phyloP scores from a whole-genome alignment of 2,888 invertebrate genomes.

The Micoletzkya japonica region DNA sequence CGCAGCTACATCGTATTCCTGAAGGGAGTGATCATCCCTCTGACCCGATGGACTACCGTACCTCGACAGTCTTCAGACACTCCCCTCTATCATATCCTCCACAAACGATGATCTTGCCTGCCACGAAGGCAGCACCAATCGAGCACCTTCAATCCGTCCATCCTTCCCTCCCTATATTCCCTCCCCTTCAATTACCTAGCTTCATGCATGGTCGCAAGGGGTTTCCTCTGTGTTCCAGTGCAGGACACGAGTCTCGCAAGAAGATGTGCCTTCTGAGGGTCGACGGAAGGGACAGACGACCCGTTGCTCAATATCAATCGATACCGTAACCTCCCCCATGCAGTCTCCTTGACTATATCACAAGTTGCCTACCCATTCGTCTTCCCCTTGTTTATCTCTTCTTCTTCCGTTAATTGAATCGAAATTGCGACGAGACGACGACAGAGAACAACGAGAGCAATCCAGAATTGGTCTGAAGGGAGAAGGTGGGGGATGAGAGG shows the following conservation, averaged over 20 bases:
- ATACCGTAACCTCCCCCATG: neutral
- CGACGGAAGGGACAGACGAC: neutral
- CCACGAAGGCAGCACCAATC: constrained; percentile 76
- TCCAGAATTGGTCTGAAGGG: constrained; percentile 66
- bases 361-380: constrained; percentile 25
- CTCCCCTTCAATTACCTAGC: constrained; percentile 64
- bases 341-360: too few relatives aligned
- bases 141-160: constrained; percentile 71
- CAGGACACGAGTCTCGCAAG: constrained; percentile 45
- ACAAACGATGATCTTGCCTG: constrained; percentile 77
- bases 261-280: constrained; percentile 32
- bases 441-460: constrained; percentile 73
- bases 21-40: constrained; percentile 29
- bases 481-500: too few relatives aligned
- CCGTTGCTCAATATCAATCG: neutral
- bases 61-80: constrained; percentile 73
- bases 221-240: constrained; percentile 57
- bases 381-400: constrained; percentile 39
- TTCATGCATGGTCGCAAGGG: constrained; percentile 72
- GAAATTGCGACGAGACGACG: constrained; percentile 72
- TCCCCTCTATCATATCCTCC: constrained; percentile 84
- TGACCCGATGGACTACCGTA: neutral
- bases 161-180: neutral
- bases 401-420: constrained; percentile 59
- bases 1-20: constrained; percentile 73